Base-by-base conservation (phyloP, 2,888 invertebrate genomes). In the Syrphus vitripennis region DNA sequence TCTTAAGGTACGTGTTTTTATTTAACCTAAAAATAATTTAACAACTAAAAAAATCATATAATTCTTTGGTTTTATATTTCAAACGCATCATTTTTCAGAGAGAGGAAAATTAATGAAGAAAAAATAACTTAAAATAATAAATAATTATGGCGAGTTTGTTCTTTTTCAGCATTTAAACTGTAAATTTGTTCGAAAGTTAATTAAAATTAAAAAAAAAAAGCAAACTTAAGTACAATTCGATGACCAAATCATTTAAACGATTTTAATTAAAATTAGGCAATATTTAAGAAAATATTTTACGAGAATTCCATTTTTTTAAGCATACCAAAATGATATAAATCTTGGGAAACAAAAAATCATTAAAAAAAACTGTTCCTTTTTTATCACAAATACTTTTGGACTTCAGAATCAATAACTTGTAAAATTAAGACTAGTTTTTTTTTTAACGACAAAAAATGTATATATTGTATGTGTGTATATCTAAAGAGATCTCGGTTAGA, bases 301-400 rank as follows among this genome's bases (percentile, higher is more conserved):
- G 26, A 65, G 53, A 69, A 37, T 76, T 65, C 1, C 34, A 31
- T 42, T 63, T 42, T 21, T 50, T n/a, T 34, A 57, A 24, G 24
- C 50, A 50, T 24, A 14, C 4, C n/a, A 50, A 67, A 48, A 65
- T 34, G 59, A 69, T 61, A 55, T 53, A 21, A 48, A 24, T 79
- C 84, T 81, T 84, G 81, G 84, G 81, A 76, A 84, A 79, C 40
- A 24, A 59, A 40, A 70, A 61, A 53, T n/a, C 24, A 53, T n/a
- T n/a, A 61, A 63, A 45, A 55, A 53, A 16, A 37, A 48, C 9
- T 45, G 34, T 69, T 26, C 10, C 61, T 69, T 70, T 71, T 69
- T 65, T 84, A 84, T 84, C 84, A 84, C 84, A 84, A 84, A 81
- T 71, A 71, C 59, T 71, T 83, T 83, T 75, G 45, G 65, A 57